phyloP scores from a whole-genome alignment of 2,113 vertebrate species.

The Coreoperca whiteheadi region DNA sequence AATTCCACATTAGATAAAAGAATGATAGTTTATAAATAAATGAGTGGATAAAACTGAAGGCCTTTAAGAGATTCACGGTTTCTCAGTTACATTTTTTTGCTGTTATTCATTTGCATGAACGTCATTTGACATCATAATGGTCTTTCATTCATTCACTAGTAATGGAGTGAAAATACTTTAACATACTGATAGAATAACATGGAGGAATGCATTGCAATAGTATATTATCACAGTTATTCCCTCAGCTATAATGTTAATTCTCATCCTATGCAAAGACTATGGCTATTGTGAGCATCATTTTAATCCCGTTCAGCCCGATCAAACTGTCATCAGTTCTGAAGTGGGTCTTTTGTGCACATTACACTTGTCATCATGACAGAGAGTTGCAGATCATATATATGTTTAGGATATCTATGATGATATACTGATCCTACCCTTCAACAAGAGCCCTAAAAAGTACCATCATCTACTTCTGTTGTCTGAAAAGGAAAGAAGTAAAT shows the following conservation, averaged over 20 bases:
- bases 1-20: conserved; percentile 18
- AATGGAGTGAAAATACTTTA: conserved; percentile 23
- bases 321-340: not conserved
- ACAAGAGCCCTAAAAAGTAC: conserved; percentile 16
- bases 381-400: not conserved
- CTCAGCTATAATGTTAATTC: conserved; percentile 24
- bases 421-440: conserved; percentile 4
- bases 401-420: conserved; percentile 1
- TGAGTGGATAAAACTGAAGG: conserved; percentile 39
- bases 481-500: conserved; percentile 6
- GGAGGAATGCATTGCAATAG: conserved; percentile 45
- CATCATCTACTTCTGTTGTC: not conserved
- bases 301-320: not conserved
- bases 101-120: conserved; percentile 30
- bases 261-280: conserved; percentile 34
- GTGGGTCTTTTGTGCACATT: not conserved
- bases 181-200: not conserved
- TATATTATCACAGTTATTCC: conserved; percentile 40
- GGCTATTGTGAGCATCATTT: conserved; percentile 37
- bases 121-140: conserved; percentile 45
- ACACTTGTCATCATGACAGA: not conserved
- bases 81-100: not conserved
- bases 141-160: conserved; percentile 19
- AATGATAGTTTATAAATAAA: conserved; percentile 30
- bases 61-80: conserved; percentile 9